Base-by-base conservation (phyloP, 2,797 vertebrate species). In the Odontamblyopus lacepedii region DNA sequence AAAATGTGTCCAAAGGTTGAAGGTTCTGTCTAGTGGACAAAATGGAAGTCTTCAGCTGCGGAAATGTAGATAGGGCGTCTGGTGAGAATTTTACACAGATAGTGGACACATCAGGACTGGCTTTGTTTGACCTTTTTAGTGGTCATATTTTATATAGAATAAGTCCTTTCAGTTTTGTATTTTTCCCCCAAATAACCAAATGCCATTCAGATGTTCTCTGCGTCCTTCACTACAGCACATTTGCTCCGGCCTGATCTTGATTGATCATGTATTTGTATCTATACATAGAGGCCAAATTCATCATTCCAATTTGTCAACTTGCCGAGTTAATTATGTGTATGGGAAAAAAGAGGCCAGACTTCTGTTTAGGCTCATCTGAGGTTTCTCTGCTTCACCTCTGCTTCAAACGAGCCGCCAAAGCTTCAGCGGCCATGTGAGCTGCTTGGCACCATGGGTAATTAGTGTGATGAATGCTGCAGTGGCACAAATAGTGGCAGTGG, bases 401-500 rank as follows among this genome's bases (percentile, higher is more conserved):
- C 86, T 87, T 75, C 78, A 89, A 88, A 89, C 73, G 84, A 89
- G 86, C 87, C 83, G 78, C 78, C 72, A 63, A 66, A 81, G 82
- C 85, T 85, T 87, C 78, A 56, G 64, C 68, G 67, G 78, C 80
- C 83, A 55, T 81, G 74, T 83, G 85, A 87, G 84, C 84, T 63
- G 85, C 87, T 82, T 82, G 83, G 89, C 89, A 91, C 89, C 79
- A 18, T 86, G 88, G 85, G 89, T 91, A 91, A 92, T 92, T 91
- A 91, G 89, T 82, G 85, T 92, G 91, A 92, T 90, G 90, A 91
- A 92, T 91, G 91, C 86, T 81, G 89, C 83, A 83, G 89, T n/a
- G 67, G 84, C 83, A 87, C 87, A 90, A 89, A 91, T 83, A 85
- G 86, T 90, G 89, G 85, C 90, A 88, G 89, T 89, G 78, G 84